Evolutionary conservation across 2,888 invertebrate species (phyloP), one percentile per base, ranked within the genome.

Genomic region (Cantharis nigra): DNA sequence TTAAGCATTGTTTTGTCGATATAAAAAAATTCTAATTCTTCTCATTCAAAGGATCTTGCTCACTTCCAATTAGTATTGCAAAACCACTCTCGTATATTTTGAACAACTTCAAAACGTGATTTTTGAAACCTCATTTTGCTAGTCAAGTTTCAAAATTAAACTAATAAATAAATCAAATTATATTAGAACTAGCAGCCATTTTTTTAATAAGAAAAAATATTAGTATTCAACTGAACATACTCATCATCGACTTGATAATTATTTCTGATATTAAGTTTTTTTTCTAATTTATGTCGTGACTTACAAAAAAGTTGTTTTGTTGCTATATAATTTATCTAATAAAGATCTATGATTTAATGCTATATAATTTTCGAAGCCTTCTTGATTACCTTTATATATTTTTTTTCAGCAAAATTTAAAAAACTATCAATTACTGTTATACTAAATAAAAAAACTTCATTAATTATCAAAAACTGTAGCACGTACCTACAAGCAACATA

Each of bases 311-410:
- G 65, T 65, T 65, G 65, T 65, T 65, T 65, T 20, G 65, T 65
- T 23, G 65, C 65, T 23, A 65, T 65, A 20, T 65, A 65, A 65
- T 65, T 65, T 65, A 65, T 65, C 65, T 65, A 65, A 65, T 65
- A 65, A 65, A 65, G 65, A 65, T 65, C 65, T 65, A 65, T 65
- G 65, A 65, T 65, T 65, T 65, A 65, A 65, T 65, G 23, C 65
- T 23, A 65, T 65, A 13, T 65, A 65, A 65, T 65, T 65, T 65
- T 65, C 20, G n/a, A 65, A 65, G 65, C 65, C 10, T 65, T 65
- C 23, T 65, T 65, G 65, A 65, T 65, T 65, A 65, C 65, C 18
- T 65, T 65, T 65, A 65, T 65, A 65, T 11, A 23, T 65, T 65
- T 65, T 65, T 65, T 65, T 65, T 3, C 13, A 65, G 7, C 14